phyloP scores from a whole-genome alignment of 2,797 vertebrate species.

The Euthynnus affinis region DNA sequence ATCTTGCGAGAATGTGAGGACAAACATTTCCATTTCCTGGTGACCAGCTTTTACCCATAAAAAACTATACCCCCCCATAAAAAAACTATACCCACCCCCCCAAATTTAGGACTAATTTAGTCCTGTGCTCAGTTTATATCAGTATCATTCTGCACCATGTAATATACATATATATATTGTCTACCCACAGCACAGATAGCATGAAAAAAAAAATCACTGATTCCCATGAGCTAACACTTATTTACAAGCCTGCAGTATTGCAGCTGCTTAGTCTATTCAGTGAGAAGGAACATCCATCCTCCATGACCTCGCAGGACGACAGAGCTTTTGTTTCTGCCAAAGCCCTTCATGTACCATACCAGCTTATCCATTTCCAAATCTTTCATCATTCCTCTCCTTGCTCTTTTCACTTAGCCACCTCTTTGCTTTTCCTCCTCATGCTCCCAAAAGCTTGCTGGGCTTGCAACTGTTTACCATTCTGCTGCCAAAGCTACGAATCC shows the following conservation, averaged over 20 bases:
- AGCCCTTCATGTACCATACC: slow-evolving; percentile 5
- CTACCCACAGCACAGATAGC: slow-evolving; percentile 4
- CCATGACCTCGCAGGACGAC: slow-evolving; percentile 1
- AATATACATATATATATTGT: neutral
- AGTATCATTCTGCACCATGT: neutral
- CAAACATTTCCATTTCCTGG: no score
- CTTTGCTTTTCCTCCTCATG: slow-evolving; percentile 34
- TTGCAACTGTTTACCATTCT: slow-evolving; percentile 37
- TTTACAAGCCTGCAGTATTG: slow-evolving; percentile 18
- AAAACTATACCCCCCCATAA: no score
- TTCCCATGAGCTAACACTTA: slow-evolving; percentile 32
- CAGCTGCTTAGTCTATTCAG: slow-evolving; percentile 8
- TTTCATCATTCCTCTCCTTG: slow-evolving; percentile 30
- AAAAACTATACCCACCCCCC: no score
- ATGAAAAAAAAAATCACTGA: slow-evolving; percentile 2
- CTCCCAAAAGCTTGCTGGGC: slow-evolving; percentile 60
- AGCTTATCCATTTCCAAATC: slow-evolving; percentile 30
- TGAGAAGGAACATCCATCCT: slow-evolving; percentile 14
- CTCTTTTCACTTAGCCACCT: slow-evolving; percentile 21
- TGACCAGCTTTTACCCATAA: no score
- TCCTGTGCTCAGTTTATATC: neutral
- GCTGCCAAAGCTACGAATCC: slow-evolving; percentile 47
- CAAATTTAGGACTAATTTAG: no score
- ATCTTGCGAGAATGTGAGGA: no score
- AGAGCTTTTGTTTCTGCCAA: slow-evolving; percentile 7